Evolutionary conservation across 2,797 vertebrate species (phyloP).

Genomic region (Chaunax sp.): DNA sequence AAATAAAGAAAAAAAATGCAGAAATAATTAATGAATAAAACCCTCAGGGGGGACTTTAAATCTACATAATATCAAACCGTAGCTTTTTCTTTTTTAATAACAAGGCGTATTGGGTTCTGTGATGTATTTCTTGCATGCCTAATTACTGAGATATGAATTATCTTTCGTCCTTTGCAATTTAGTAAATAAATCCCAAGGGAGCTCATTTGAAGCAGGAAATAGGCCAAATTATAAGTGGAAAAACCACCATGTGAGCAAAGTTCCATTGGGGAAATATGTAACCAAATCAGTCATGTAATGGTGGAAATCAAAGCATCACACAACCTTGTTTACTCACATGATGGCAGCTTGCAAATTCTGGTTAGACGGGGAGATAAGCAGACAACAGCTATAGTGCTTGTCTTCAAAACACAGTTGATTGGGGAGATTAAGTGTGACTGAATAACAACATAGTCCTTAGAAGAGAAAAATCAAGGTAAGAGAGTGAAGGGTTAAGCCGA

Average conservation of each 20-base stretch:
- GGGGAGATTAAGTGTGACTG: constrained; percentile 58
- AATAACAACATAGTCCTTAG: constrained; percentile 29
- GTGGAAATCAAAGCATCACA: constrained; percentile 65
- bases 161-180: constrained; percentile 83
- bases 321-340: constrained; percentile 67
- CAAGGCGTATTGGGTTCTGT: constrained; percentile 80
- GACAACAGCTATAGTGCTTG: constrained; percentile 18
- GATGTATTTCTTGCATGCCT: constrained; percentile 83
- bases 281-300: constrained; percentile 75
- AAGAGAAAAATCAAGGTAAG: constrained; percentile 27
- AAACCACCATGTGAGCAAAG: constrained; percentile 69
- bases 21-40: constrained; percentile 79
- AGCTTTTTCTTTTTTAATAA: constrained; percentile 80
- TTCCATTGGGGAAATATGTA: constrained; percentile 70
- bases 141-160: constrained; percentile 85
- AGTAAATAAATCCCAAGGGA: constrained; percentile 81
- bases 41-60: constrained; percentile 78
- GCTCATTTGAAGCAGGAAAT: constrained; percentile 84
- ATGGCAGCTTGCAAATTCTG: constrained; percentile 32
- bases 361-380: constrained; percentile 44
- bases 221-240: constrained; percentile 77
- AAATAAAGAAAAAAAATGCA: constrained; percentile 52
- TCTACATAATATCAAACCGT: constrained; percentile 85
- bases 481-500: constrained; percentile 11
- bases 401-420: constrained; percentile 52